Evolutionary conservation across 2,888 invertebrate species (phyloP), one percentile per base, ranked within the genome.

Genomic region (Melikaiella ostensackeni): DNA sequence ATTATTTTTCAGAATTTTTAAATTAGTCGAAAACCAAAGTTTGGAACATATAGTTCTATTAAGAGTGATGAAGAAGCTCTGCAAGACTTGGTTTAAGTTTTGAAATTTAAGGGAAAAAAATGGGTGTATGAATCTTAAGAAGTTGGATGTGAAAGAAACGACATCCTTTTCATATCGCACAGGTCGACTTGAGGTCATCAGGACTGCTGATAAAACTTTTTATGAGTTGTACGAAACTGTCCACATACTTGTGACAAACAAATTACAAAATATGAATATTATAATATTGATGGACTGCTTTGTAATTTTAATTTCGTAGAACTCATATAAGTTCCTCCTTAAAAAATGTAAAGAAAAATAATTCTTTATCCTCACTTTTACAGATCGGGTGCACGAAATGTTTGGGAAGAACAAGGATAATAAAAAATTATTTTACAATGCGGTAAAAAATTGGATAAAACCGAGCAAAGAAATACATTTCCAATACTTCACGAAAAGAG

Each of bases 151-250:
- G 38, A 33, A 33, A 35, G 13, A 24, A 2, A 64, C 21, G 21
- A 64, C 35, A 21, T 64, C 64, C 64, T 64, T n/a, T 38, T 64
- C 21, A 21, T 64, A 64, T 64, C 64, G 21, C 38, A 11, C 9
- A 38, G 21, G 64, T 64, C 38, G 38, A 38, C 38, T 21, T 21
- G 24, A 38, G 64, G n/a, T 64, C 64, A 64, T 38, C 64, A 64
- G 64, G 21, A 13, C n/a, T 35, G 35, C 35, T 13, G 38, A 64
- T 64, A 64, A 64, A 24, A n/a, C 9, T 38, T 64, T 64, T 64
- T 64, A 24, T 24, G 64, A 16, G 38, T 24, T 64, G 38, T 64
- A 33, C 13, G 38, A 64, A 64, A 38, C 24, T 64, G 64, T 24
- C 38, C 38, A 24, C 57, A 55, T 24, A 21, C 55, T 55, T 55